phyloP scores from a whole-genome alignment of 2,113 vertebrate species.

The Pogona vitticeps region DNA sequence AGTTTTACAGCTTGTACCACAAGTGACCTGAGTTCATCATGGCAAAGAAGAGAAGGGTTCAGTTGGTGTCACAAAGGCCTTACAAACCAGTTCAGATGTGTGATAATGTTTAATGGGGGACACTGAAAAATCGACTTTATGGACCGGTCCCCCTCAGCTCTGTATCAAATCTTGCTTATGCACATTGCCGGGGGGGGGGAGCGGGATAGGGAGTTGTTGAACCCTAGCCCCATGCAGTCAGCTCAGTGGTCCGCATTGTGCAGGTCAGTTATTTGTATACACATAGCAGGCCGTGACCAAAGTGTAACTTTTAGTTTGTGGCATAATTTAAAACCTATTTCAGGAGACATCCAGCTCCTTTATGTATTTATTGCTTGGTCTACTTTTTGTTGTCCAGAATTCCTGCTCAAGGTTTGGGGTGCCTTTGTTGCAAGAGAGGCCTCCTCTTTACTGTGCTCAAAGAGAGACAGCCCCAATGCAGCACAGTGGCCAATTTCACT shows the following conservation, averaged over 20 bases:
- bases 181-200: neutral
- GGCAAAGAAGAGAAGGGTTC: neutral
- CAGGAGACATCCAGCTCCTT: neutral
- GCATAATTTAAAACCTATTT: neutral
- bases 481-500: constrained; percentile 39
- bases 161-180: neutral
- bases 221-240: neutral
- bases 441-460: constrained; percentile 24
- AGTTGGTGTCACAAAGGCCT: neutral
- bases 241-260: neutral
- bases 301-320: too few species aligned
- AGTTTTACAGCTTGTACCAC: neutral
- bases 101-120: neutral
- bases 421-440: constrained; percentile 32
- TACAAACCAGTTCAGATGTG: neutral
- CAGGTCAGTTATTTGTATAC: neutral
- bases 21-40: neutral
- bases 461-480: constrained; percentile 7
- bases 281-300: neutral
- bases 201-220: neutral
- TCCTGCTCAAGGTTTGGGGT: neutral
- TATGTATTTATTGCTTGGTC: neutral
- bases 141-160: neutral
- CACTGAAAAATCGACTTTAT: neutral
- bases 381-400: constrained; percentile 3